Conservation (phyloP, 2,888 invertebrate species). For the Ichneumoninae sp. region DNA sequence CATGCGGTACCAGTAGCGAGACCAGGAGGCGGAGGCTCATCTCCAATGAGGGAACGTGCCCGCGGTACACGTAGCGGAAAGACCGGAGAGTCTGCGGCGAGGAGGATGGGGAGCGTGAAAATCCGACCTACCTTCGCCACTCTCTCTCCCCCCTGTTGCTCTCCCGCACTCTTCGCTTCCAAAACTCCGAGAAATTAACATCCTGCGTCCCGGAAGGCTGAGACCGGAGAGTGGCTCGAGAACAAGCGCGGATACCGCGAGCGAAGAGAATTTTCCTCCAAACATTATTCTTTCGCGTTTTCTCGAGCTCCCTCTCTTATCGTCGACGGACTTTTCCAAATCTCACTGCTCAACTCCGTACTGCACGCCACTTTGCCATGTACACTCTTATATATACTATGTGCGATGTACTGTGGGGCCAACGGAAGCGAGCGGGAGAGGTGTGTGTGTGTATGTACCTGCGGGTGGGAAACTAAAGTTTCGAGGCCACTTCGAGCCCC, state of each 20-base stretch:
- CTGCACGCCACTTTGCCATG: constrained; percentile 18
- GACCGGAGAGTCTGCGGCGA: constrained; percentile 13
- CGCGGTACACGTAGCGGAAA: constrained; percentile 22
- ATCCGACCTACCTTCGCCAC: constrained; percentile 4
- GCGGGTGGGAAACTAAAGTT: constrained; percentile 51
- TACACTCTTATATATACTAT: constrained; percentile 12
- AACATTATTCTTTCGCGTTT: constrained; percentile 49
- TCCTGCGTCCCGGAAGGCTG: not conserved
- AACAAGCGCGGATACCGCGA: not conserved
- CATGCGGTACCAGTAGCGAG: constrained; percentile 9
- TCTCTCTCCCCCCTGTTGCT: not conserved
- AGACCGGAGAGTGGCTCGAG: not conserved
- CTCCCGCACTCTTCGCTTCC: not conserved
- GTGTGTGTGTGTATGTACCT: constrained; percentile 17
- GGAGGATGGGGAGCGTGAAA: constrained; percentile 35
- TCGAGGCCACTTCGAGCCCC: constrained; percentile 50
- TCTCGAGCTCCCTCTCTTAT: constrained; percentile 14
- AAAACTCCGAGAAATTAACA: constrained; percentile 47
- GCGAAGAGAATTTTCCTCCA: constrained; percentile 30
- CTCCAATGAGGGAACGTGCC: constrained; percentile 40
- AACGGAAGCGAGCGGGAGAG: constrained; percentile 12
- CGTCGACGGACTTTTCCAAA: constrained; percentile 36
- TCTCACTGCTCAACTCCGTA: constrained; percentile 27
- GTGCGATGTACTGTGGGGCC: not conserved
- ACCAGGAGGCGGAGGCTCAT: constrained; percentile 25